These are phyloP conservation scores for Cairina moschata DNA, from an alignment of 2,113 vertebrate species.

Conservation along the genomic window DNA sequence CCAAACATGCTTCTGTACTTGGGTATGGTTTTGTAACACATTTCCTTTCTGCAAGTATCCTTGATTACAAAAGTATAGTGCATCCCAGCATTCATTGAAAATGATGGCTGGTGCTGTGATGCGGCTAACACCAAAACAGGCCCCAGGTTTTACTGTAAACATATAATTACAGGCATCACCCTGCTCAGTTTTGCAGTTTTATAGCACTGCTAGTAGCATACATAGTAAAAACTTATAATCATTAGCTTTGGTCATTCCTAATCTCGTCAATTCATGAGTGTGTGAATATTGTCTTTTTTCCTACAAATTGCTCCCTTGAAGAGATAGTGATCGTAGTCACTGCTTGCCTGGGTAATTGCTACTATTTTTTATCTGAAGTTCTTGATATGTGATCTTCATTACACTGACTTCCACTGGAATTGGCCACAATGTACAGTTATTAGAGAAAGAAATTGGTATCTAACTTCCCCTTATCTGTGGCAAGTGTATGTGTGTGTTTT, in stretches of 20 bases:
- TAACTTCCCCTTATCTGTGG: neutral
- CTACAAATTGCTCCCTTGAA: neutral
- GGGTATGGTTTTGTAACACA: neutral
- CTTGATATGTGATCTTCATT: slow-evolving; percentile 13
- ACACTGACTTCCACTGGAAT: neutral
- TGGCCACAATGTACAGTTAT: neutral
- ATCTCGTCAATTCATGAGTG: neutral
- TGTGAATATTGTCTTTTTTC: neutral
- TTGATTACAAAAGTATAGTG: neutral
- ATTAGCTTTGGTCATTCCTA: neutral
- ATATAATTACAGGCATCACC: neutral
- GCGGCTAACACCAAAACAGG: neutral
- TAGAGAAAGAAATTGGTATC: neutral
- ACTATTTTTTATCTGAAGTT: neutral
- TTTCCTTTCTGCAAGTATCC: neutral
- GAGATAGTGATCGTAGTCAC: neutral
- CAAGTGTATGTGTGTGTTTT: neutral
- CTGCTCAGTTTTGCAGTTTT: neutral
- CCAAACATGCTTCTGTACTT: neutral
- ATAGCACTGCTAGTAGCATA: neutral
- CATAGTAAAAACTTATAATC: neutral
- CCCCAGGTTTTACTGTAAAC: neutral
- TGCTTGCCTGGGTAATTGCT: neutral
- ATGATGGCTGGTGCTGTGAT: neutral
- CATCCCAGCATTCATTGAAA: neutral